phyloP scores from a whole-genome alignment of 2,797 vertebrate species.

The Cuculus canorus region DNA sequence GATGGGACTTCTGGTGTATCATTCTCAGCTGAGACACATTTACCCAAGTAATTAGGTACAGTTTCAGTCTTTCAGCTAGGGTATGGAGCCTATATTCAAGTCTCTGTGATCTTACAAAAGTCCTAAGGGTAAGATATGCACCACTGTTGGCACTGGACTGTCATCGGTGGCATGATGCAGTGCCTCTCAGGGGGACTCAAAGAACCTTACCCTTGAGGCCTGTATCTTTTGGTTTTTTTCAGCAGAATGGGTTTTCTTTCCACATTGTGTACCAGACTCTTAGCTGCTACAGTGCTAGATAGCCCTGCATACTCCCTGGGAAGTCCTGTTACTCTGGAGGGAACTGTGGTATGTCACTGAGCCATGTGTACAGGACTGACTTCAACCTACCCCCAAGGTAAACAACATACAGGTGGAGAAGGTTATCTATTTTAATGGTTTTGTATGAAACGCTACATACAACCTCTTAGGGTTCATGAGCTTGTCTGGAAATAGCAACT shows the following conservation, averaged over 20 bases:
- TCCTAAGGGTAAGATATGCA: background rate
- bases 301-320: constrained; percentile 76
- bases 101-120: background rate
- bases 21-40: background rate
- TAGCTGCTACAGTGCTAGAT: constrained; percentile 76
- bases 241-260: constrained; percentile 62
- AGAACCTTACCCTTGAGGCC: background rate
- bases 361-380: background rate
- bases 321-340: constrained; percentile 77
- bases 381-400: background rate
- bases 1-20: background rate
- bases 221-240: background rate
- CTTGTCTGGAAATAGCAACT: background rate
- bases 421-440: background rate
- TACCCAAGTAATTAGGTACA: background rate
- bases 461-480: background rate
- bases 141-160: background rate
- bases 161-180: accelerated
- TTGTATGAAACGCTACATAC: background rate
- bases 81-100: background rate
- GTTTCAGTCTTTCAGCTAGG: background rate
- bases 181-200: background rate
- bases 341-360: constrained; percentile 56
- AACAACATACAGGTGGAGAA: background rate
- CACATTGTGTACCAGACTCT: constrained; percentile 70